A percentile compares a stretch with the other conserved stretches of the same genome.
Conservation (phyloP, 2,888 invertebrate genomes). For the Mesorhabditis belari region DNA sequence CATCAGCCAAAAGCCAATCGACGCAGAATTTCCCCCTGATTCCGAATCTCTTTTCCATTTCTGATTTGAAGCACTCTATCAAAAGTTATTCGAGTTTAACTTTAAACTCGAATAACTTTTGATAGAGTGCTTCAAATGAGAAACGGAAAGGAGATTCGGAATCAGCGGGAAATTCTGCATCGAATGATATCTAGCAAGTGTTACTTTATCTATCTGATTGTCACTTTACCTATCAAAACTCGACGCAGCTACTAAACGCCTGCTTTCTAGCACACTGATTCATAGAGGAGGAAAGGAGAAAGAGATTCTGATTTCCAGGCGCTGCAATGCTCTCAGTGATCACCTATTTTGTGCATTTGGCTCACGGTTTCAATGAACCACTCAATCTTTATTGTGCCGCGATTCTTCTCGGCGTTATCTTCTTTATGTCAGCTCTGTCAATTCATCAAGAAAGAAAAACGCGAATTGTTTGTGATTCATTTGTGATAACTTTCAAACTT, state of each 20-base stretch:
- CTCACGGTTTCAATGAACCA: conserved; percentile 45
- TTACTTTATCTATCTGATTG: background rate
- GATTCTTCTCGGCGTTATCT: conserved; percentile 44
- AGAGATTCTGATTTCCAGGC: conserved; percentile 17
- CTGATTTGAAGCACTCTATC: no score
- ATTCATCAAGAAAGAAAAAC: conserved; percentile 49
- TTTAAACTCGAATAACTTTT: no score
- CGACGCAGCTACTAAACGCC: background rate
- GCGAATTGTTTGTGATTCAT: conserved; percentile 24
- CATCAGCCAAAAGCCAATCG: no score
- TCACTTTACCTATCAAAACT: background rate
- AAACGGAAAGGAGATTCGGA: no score
- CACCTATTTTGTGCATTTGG: conserved; percentile 48
- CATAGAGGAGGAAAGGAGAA: no score
- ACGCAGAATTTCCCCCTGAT: no score
- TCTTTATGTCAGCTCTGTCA: conserved; percentile 42
- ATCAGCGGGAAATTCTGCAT: no score
- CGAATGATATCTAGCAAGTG: no score
- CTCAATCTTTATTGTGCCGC: conserved; percentile 48
- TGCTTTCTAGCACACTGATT: no score
- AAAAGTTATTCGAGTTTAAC: no score
- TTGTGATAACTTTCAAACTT: background rate
- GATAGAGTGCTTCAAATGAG: no score
- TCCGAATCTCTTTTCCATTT: no score
- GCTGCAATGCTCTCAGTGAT: conserved; percentile 40